Percentiles rank a stretch among this genome's conserved stretches.
Conservation (phyloP, 2,888 invertebrate genomes). For the Willowsia nigromaculata region DNA sequence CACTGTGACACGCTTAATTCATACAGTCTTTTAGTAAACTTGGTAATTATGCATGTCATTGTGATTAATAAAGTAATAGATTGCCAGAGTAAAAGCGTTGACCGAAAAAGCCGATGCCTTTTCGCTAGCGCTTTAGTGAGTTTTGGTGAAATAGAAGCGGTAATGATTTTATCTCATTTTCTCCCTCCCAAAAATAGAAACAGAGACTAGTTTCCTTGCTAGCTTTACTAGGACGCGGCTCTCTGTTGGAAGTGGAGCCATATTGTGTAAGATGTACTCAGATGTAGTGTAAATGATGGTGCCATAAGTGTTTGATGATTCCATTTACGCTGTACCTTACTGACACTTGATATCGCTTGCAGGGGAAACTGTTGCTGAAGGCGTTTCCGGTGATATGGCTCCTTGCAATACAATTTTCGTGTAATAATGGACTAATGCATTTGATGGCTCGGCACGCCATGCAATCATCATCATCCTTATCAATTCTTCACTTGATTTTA, state of each 20-base stretch:
- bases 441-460: neutral
- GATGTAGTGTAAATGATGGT: neutral
- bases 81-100: too few relatives aligned
- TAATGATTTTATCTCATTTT: conserved; percentile 10
- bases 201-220: neutral
- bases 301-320: neutral
- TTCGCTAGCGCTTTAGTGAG: neutral
- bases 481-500: neutral
- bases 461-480: neutral
- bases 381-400: conserved; percentile 28
- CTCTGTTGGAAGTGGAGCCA: neutral
- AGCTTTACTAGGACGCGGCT: neutral
- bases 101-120: neutral
- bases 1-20: neutral
- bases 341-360: conserved; percentile 20
- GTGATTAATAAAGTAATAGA: too few relatives aligned
- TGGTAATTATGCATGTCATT: neutral
- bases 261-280: neutral
- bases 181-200: neutral
- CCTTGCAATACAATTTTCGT: neutral
- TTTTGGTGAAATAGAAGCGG: neutral
- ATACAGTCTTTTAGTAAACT: neutral
- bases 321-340: conserved; percentile 1
- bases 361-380: conserved; percentile 52
- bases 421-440: neutral